These are phyloP conservation scores for Coryphaenoides rupestris DNA, from an alignment of 2,113 vertebrate genomes.

Conservation along the genomic window DNA sequence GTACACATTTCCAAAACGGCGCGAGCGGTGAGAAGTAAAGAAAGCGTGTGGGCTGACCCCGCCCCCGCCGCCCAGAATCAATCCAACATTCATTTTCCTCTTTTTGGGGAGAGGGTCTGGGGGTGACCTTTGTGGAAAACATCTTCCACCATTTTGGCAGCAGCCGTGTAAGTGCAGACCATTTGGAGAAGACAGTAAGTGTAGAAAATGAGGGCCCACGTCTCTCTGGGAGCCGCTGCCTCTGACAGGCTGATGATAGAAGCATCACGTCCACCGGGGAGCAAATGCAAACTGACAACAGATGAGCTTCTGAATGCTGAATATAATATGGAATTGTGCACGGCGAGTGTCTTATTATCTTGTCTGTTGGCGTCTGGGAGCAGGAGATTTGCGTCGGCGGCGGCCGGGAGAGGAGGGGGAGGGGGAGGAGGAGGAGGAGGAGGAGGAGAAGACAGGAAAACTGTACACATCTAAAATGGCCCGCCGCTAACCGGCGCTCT, in stretches of 20 bases:
- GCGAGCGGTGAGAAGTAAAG: background rate
- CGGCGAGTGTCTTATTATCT: slow-evolving; percentile 99
- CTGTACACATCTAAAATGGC: slow-evolving; percentile 68
- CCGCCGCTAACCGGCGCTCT: slow-evolving; percentile 98
- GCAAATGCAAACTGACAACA: slow-evolving; percentile 99
- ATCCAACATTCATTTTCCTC: slow-evolving; percentile 80
- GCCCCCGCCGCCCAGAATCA: slow-evolving; percentile 89
- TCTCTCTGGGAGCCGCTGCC: slow-evolving; percentile 87
- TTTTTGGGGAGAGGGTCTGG: slow-evolving; percentile 67
- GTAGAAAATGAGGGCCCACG: slow-evolving; percentile 97
- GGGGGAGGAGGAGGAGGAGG: slow-evolving; percentile 76
- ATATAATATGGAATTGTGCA: slow-evolving; percentile 99
- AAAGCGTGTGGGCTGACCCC: slow-evolving; percentile 64
- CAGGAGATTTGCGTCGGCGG: slow-evolving; percentile 90
- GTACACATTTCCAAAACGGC: background rate
- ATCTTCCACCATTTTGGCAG: slow-evolving; percentile 93
- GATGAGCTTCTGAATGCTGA: slow-evolving; percentile 99
- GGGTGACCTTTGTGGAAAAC: slow-evolving; percentile 93
- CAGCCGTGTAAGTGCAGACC: slow-evolving; percentile 89
- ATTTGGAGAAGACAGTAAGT: slow-evolving; percentile 99
- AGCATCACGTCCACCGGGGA: slow-evolving; percentile 95
- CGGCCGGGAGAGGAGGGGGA: slow-evolving; percentile 88
- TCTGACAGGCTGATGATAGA: slow-evolving; percentile 99
- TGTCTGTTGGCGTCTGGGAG: slow-evolving; percentile 99
- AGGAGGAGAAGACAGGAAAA: too few species aligned